phyloP scores from a whole-genome alignment of 1,140 invertebrate species.

The Pomacea maculata region DNA sequence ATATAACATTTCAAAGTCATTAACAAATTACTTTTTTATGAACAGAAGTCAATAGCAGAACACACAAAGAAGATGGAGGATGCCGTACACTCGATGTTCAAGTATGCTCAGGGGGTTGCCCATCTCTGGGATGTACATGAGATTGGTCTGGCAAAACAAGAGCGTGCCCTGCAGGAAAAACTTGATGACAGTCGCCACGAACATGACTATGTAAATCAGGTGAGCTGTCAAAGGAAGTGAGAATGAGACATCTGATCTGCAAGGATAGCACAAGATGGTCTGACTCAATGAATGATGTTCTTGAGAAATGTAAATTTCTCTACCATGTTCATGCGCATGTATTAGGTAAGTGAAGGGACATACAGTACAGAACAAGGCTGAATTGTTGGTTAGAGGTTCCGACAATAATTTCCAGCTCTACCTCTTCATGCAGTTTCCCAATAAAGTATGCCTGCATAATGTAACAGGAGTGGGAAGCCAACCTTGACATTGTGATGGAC shows the following conservation, averaged over 20 bases:
- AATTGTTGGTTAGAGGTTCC: too few relatives aligned
- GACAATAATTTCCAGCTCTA: too few relatives aligned
- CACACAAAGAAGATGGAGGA: slow-evolving; percentile 49
- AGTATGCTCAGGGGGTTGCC: slow-evolving; percentile 61
- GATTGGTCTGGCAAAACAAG: slow-evolving; percentile 61
- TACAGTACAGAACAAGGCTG: too few relatives aligned
- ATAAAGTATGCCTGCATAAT: too few relatives aligned
- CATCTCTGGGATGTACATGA: slow-evolving; percentile 66
- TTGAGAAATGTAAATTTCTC: too few relatives aligned
- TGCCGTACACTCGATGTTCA: slow-evolving; percentile 59
- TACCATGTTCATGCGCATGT: too few relatives aligned
- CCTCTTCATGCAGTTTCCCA: too few relatives aligned
- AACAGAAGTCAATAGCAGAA: slow-evolving; percentile 57
- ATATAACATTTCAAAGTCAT: too few relatives aligned
- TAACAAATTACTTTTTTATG: neutral
- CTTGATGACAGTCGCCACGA: slow-evolving; percentile 57
- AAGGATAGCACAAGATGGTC: too few relatives aligned
- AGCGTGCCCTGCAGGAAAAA: slow-evolving; percentile 62
- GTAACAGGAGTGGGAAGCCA: slow-evolving; percentile 59
- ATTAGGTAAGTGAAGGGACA: too few relatives aligned
- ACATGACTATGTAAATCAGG: slow-evolving; percentile 63
- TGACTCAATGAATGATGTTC: too few relatives aligned
- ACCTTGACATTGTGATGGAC: slow-evolving; percentile 65
- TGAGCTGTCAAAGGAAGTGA: slow-evolving; percentile 18
- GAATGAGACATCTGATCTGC: neutral